These are phyloP conservation scores for Goniozus legneri DNA, from an alignment of 1,140 invertebrate genomes.

Conservation along the genomic window DNA sequence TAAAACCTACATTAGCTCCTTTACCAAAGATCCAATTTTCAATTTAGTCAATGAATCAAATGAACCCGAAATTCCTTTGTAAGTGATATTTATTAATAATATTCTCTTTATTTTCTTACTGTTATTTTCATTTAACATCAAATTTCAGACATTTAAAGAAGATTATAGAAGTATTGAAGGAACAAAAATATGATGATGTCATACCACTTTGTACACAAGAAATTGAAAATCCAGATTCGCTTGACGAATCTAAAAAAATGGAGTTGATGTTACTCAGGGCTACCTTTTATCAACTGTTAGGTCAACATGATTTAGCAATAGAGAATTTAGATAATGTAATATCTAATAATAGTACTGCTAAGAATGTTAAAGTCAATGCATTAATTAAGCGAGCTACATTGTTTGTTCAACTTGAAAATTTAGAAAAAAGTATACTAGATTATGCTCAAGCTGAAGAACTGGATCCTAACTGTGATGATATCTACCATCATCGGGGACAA, in stretches of 20 bases:
- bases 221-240: constrained; percentile 60
- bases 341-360: constrained; percentile 57
- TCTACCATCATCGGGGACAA: constrained; percentile 78
- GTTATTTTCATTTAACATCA: constrained; percentile 6
- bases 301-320: constrained; percentile 67
- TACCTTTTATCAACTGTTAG: constrained; percentile 78
- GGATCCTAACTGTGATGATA: constrained; percentile 77
- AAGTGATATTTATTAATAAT: constrained; percentile 18
- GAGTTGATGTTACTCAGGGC: constrained; percentile 75
- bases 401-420: constrained; percentile 73
- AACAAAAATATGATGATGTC: constrained; percentile 74
- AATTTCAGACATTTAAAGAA: constrained; percentile 28
- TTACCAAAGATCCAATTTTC: constrained; percentile 75
- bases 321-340: constrained; percentile 67
- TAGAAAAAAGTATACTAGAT: constrained; percentile 70
- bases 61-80: constrained; percentile 23
- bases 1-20: constrained; percentile 81
- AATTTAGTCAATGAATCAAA: constrained; percentile 29
- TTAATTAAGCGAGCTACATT: constrained; percentile 86
- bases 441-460: constrained; percentile 73
- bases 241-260: constrained; percentile 52
- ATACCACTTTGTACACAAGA: constrained; percentile 78
- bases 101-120: neutral
- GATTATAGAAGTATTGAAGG: constrained; percentile 56
- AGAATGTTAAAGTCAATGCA: constrained; percentile 75